Evolutionary conservation across 30 jellyfish, hydroid and myxozoan genomes (phyloP).

Genomic region (Aurelia aurita complex sp. Pacific): DNA sequence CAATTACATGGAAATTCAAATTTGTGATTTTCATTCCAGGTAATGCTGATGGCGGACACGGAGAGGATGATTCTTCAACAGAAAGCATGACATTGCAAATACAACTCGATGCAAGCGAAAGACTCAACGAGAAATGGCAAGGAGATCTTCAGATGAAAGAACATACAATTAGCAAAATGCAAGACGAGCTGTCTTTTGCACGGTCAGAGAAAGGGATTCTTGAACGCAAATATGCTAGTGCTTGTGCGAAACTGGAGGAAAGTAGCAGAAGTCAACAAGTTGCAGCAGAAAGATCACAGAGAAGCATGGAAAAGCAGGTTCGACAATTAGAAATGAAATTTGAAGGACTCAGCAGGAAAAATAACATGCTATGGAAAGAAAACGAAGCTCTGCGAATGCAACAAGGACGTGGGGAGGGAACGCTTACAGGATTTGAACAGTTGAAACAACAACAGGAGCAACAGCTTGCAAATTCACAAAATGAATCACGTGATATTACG

Average conservation of each 20-base stretch:
- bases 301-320: neutral
- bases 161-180: neutral
- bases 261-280: neutral
- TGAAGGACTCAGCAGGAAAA: neutral
- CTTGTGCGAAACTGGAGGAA: slow-evolving; percentile 9
- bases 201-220: neutral
- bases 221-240: neutral
- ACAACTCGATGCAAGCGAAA: slow-evolving; percentile 1
- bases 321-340: neutral
- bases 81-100: neutral
- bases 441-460: neutral
- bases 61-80: neutral
- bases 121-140: neutral
- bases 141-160: slow-evolving; percentile 13
- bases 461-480: slow-evolving; percentile 15
- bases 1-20: too few species aligned
- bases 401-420: too few species aligned
- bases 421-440: too few species aligned
- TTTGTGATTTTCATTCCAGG: neutral
- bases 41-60: neutral
- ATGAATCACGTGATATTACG: too few species aligned
- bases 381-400: neutral
- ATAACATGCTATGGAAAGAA: neutral
- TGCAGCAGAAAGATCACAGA: neutral
- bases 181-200: slow-evolving; percentile 6